phyloP scores from a whole-genome alignment of 30 jellyfish, hydroid and myxozoan genomes.

The Turritopsis dohrnii region DNA sequence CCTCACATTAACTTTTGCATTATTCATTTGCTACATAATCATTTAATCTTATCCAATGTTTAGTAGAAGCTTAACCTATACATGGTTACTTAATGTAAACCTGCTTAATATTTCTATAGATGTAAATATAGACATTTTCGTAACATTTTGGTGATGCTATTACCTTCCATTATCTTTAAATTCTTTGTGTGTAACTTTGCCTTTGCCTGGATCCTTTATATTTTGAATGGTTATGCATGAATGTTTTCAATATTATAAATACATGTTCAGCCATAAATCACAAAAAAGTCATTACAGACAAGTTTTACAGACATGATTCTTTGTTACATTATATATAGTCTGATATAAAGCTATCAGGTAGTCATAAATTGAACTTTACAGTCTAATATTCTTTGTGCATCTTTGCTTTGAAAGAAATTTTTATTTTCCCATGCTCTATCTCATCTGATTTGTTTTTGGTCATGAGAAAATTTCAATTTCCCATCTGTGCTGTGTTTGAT shows the following conservation, averaged over 20 bases:
- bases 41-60: not conserved
- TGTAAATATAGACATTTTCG: not conserved
- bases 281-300: not conserved
- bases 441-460: not conserved
- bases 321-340: too few relatives aligned
- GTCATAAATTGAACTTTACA: too few relatives aligned
- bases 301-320: too few relatives aligned
- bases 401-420: not conserved
- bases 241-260: not conserved
- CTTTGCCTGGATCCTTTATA: too few relatives aligned
- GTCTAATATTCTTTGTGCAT: too few relatives aligned
- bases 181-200: too few relatives aligned
- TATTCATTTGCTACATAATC: not conserved
- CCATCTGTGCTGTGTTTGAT: not conserved
- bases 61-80: not conserved
- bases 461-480: not conserved
- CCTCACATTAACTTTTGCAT: not conserved
- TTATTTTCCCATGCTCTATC: not conserved
- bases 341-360: too few relatives aligned
- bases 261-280: not conserved
- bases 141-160: not conserved
- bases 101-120: not conserved
- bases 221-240: not conserved
- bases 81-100: not conserved
- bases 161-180: too few relatives aligned